Evolutionary conservation across 53 echinoderm and acorn worm genomes (phyloP).

Genomic region (Pentamera pediparva): DNA sequence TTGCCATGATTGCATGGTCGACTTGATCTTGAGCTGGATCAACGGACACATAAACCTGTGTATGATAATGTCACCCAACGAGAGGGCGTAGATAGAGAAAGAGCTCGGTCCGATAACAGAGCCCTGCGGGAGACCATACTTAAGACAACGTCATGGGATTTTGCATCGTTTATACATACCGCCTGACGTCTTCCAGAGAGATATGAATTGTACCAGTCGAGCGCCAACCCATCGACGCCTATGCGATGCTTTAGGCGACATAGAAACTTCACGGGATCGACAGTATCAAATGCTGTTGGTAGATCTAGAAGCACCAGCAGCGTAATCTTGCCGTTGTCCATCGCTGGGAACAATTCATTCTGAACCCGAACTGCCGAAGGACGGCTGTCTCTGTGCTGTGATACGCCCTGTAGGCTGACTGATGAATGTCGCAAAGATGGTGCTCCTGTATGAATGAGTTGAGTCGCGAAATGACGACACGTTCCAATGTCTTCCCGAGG

Average conservation of each 20-base stretch:
- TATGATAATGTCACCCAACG: too few species aligned
- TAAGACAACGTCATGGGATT: neutral
- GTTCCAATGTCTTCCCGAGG: neutral
- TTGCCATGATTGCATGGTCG: too few species aligned
- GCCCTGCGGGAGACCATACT: constrained; percentile 26
- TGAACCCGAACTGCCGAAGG: constrained; percentile 5
- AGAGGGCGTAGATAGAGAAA: too few species aligned
- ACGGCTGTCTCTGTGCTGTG: constrained; percentile 11
- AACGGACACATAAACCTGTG: too few species aligned
- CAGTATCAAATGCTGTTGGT: constrained; percentile 30
- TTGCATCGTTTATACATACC: neutral
- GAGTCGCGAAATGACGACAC: too few species aligned
- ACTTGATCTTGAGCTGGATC: too few species aligned
- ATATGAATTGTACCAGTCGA: constrained; percentile 30
- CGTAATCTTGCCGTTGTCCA: constrained; percentile 14
- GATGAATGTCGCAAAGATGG: too few species aligned
- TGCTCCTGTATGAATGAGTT: too few species aligned
- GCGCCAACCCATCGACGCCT: neutral
- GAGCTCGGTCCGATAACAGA: constrained; percentile 27
- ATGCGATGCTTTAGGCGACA: neutral
- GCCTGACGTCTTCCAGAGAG: neutral
- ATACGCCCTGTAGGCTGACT: constrained; percentile 8
- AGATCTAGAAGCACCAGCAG: constrained; percentile 31
- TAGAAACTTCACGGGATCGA: constrained; percentile 15
- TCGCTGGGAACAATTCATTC: constrained; percentile 14